These are phyloP conservation scores for Enteromius argenteus DNA, from an alignment of 2,797 vertebrate species.

Conservation along the genomic window DNA sequence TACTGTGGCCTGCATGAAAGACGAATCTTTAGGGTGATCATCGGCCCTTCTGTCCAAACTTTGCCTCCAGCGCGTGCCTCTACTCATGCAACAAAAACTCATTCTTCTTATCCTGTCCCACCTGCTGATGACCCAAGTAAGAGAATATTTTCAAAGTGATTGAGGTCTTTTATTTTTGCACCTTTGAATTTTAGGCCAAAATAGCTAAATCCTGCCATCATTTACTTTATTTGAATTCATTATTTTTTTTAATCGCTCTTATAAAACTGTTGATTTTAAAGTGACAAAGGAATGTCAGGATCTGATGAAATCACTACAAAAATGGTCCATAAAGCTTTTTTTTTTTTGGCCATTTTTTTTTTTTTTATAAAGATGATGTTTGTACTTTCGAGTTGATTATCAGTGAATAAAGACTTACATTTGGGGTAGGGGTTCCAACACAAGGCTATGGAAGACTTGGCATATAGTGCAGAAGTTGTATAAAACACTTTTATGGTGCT, in stretches of 20 bases:
- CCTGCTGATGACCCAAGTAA: conserved; percentile 67
- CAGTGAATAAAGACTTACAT: neutral
- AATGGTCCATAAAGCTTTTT: neutral
- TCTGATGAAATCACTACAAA: neutral
- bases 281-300: neutral
- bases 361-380: neutral
- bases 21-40: conserved; percentile 85
- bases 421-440: neutral
- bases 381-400: neutral
- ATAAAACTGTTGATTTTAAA: neutral
- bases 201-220: neutral
- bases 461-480: neutral
- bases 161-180: neutral
- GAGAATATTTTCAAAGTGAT: conserved; percentile 35
- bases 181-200: neutral
- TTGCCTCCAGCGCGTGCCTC: neutral
- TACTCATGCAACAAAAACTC: conserved; percentile 38
- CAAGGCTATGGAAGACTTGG: neutral
- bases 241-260: neutral
- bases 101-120: conserved; percentile 15
- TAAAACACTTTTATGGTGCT: neutral
- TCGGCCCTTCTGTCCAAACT: conserved; percentile 72
- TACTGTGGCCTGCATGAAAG: conserved; percentile 96
- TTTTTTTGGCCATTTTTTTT: no score
- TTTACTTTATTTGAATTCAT: neutral